These are phyloP conservation scores for Scaptomyza graminum DNA, from an alignment of 1,140 invertebrate genomes.

Conservation along the genomic window DNA sequence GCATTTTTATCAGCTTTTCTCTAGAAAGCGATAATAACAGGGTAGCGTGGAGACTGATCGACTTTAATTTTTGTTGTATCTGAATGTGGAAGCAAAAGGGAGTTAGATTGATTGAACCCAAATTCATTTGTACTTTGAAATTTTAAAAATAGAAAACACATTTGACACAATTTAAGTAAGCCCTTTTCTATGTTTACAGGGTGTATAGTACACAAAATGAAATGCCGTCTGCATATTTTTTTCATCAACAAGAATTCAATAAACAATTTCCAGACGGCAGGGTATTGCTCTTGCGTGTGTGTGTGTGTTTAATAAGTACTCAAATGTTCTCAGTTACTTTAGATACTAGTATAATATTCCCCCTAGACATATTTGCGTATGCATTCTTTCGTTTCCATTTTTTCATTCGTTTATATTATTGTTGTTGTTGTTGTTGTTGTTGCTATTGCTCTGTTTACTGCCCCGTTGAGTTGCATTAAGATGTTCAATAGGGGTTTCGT, in stretches of 20 bases:
- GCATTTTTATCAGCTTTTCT: constrained; percentile 27
- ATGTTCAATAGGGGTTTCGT: too few species aligned
- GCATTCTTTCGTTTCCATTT: background rate
- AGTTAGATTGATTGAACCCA: too few species aligned
- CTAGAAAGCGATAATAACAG: background rate
- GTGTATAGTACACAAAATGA: constrained; percentile 15
- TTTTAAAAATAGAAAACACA: too few species aligned
- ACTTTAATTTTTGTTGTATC: too few species aligned
- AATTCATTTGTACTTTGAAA: background rate
- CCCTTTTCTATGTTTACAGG: background rate
- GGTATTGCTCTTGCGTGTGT: background rate
- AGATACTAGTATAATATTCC: constrained; percentile 12
- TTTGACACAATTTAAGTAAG: too few species aligned
- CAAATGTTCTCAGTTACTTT: constrained; percentile 16
- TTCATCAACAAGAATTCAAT: constrained; percentile 38
- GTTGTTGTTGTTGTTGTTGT: background rate
- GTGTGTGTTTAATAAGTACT: constrained; percentile 14
- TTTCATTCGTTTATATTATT: background rate
- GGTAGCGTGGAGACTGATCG: too few species aligned
- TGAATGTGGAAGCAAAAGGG: background rate
- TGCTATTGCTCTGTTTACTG: background rate
- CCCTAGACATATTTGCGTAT: constrained; percentile 5
- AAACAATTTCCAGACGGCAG: constrained; percentile 25
- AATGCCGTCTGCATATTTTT: constrained; percentile 11
- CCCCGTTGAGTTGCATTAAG: background rate